phyloP scores from a whole-genome alignment of 2,113 vertebrate species.

The Xenopus laevis region DNA sequence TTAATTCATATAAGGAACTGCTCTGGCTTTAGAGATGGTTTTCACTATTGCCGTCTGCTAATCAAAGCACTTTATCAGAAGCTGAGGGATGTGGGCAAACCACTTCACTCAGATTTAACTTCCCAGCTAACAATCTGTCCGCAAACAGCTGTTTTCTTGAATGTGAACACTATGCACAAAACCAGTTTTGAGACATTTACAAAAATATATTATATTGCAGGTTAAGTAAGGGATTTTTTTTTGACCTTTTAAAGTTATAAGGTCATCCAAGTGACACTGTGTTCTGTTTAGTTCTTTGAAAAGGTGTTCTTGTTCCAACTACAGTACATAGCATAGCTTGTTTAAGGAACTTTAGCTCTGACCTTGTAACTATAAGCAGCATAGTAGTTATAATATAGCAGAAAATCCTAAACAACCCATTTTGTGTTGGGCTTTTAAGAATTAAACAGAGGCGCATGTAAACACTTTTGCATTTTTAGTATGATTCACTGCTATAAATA shows the following conservation, averaged over 20 bases:
- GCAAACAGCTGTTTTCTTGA: constrained; percentile 79
- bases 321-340: neutral
- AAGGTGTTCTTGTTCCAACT: neutral
- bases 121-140: constrained; percentile 72
- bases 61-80: constrained; percentile 97
- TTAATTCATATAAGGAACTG: constrained; percentile 71
- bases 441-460: too few species aligned
- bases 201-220: constrained; percentile 67
- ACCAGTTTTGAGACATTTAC: constrained; percentile 57
- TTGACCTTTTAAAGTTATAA: constrained; percentile 19
- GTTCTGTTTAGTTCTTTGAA: constrained; percentile 1
- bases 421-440: too few species aligned
- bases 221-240: constrained; percentile 24
- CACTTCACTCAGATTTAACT: constrained; percentile 71
- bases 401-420: too few species aligned
- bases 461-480: neutral
- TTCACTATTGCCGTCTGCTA: constrained; percentile 75
- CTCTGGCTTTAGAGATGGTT: constrained; percentile 66
- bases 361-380: too few species aligned
- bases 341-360: neutral
- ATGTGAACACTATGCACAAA: constrained; percentile 61
- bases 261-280: constrained; percentile 24
- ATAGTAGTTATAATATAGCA: too few species aligned
- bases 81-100: constrained; percentile 85
- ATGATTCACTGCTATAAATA: constrained; percentile 17